These are phyloP conservation scores for Deilephila elpenor DNA, from an alignment of 2,888 invertebrate species.

Conservation along the genomic window DNA sequence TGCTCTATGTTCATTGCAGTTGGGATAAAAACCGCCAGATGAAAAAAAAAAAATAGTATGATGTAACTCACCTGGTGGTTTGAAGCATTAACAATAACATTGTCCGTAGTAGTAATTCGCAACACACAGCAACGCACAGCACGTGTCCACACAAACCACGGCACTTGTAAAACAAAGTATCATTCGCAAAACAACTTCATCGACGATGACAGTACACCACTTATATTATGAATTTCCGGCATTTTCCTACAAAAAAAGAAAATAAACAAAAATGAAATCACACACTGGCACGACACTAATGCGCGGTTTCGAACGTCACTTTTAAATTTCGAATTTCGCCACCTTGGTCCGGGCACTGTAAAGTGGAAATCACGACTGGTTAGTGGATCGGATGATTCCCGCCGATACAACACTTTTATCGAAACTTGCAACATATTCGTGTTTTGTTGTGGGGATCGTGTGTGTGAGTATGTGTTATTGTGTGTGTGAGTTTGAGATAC, in stretches of 20 bases:
- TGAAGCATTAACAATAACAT: slow-evolving; percentile 49
- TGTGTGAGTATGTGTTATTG: slow-evolving; percentile 57
- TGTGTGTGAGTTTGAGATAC: slow-evolving; percentile 38
- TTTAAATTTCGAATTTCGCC: slow-evolving; percentile 79
- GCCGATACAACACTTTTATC: slow-evolving; percentile 66
- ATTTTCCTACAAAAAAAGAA: slow-evolving; percentile 83
- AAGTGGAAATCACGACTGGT: slow-evolving; percentile 83
- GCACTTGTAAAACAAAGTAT: slow-evolving; percentile 80
- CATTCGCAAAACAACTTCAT: slow-evolving; percentile 84
- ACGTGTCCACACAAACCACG: slow-evolving; percentile 78
- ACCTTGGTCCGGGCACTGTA: slow-evolving; percentile 83
- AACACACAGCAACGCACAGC: slow-evolving; percentile 71
- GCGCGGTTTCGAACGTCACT: slow-evolving; percentile 57
- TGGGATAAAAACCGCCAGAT: slow-evolving; percentile 7
- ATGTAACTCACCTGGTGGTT: slow-evolving; percentile 59
- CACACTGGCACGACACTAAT: slow-evolving; percentile 76
- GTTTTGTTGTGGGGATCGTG: slow-evolving; percentile 59
- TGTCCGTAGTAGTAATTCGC: slow-evolving; percentile 58
- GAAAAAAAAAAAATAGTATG: not conserved
- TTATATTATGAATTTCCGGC: slow-evolving; percentile 84
- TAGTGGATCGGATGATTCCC: slow-evolving; percentile 66
- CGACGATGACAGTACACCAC: slow-evolving; percentile 82
- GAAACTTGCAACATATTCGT: slow-evolving; percentile 55
- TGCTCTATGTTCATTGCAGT: not conserved
- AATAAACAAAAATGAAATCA: slow-evolving; percentile 66